Percentiles rank a stretch among this genome's conserved stretches.
These are phyloP conservation scores for Drosophila rhopaloa DNA, from an alignment of 1,140 invertebrate genomes.

Conservation along the genomic window DNA sequence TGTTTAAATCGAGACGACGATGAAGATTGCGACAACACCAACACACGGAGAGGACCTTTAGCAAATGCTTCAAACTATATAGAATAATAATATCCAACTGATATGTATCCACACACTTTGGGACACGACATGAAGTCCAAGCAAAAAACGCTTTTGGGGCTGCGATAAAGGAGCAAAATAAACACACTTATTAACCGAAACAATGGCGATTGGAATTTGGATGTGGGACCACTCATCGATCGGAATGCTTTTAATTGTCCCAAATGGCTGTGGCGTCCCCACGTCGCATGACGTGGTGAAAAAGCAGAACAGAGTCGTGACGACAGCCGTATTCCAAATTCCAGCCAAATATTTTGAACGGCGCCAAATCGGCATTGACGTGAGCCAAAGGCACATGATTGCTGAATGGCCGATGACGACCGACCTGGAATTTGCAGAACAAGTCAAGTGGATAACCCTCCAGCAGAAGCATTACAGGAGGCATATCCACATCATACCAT, in stretches of 20 bases:
- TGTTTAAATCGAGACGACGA: conserved; percentile 52
- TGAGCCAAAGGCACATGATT: conserved; percentile 60
- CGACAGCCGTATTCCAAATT: conserved; percentile 67
- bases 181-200: conserved; percentile 38
- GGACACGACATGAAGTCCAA: conserved; percentile 13
- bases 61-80: conserved; percentile 45
- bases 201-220: conserved; percentile 19
- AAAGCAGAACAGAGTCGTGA: conserved; percentile 58
- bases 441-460: conserved; percentile 56
- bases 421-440: conserved; percentile 58
- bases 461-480: conserved; percentile 29
- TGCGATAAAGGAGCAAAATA: conserved; percentile 29
- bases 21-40: conserved; percentile 22
- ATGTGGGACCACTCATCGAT: conserved; percentile 24
- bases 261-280: conserved; percentile 64
- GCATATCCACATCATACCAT: conserved; percentile 2
- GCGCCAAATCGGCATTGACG: conserved; percentile 60
- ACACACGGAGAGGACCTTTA: conserved; percentile 33
- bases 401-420: conserved; percentile 51
- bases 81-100: conserved; percentile 42
- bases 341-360: conserved; percentile 58
- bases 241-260: conserved; percentile 35
- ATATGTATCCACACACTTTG: conserved; percentile 33
- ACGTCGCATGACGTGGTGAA: conserved; percentile 62
- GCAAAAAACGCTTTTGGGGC: conserved; percentile 11